A percentile compares a stretch with the other conserved stretches of the same genome.
These are phyloP conservation scores for Abrostola triplasia DNA, from an alignment of 2,888 invertebrate genomes.

Conservation along the genomic window DNA sequence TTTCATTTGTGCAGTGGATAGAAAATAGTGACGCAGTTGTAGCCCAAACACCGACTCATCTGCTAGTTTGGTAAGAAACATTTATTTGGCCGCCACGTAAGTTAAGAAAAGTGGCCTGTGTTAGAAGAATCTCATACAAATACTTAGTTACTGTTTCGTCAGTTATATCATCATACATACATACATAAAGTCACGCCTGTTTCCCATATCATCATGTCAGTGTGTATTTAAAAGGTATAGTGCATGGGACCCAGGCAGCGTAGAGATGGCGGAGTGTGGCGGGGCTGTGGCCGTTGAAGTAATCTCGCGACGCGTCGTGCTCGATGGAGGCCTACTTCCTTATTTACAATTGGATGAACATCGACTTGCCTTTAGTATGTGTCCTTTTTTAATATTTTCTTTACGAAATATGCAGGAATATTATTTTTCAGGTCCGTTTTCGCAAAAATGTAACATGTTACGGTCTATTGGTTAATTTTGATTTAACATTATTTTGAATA, in stretches of 20 bases:
- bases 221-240: slow-evolving; percentile 74
- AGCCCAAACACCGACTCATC: slow-evolving; percentile 96
- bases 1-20: slow-evolving; percentile 94
- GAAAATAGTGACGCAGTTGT: slow-evolving; percentile 99
- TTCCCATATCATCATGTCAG: too few relatives aligned
- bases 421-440: too few relatives aligned
- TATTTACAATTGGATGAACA: slow-evolving; percentile 80
- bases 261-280: slow-evolving; percentile 83
- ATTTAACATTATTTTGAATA: too few relatives aligned
- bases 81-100: background rate
- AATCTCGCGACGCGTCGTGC: slow-evolving; percentile 68
- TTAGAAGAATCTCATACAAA: background rate
- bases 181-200: too few relatives aligned
- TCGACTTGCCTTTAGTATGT: slow-evolving; percentile 82
- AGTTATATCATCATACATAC: background rate
- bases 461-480: too few relatives aligned
- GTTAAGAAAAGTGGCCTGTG: too few relatives aligned
- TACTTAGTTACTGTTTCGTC: background rate
- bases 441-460: too few relatives aligned
- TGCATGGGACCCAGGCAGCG: slow-evolving; percentile 80
- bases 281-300: slow-evolving; percentile 78
- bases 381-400: background rate
- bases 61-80: slow-evolving; percentile 96
- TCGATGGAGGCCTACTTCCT: slow-evolving; percentile 77
- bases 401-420: background rate